Evolutionary conservation across 2,888 invertebrate species (phyloP).

Genomic region (Celastrina argiolus): DNA sequence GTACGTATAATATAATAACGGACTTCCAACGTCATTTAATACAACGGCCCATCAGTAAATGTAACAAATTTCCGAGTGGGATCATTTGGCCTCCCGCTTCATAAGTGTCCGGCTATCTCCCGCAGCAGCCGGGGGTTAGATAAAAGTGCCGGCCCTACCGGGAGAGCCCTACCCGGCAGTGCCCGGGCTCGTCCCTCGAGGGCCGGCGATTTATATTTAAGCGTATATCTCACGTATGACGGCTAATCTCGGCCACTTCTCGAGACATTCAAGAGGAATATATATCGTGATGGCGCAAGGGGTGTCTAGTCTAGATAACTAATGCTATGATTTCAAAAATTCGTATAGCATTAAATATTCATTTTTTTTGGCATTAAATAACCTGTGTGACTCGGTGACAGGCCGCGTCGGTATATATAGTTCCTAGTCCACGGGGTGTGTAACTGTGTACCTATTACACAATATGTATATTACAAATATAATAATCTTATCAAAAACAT

Average conservation of each 20-base stretch:
- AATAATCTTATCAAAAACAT: too few species aligned
- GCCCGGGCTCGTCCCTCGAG: background rate
- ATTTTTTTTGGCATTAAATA: too few species aligned
- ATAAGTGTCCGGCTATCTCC: background rate
- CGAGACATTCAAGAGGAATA: background rate
- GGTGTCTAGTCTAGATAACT: too few species aligned
- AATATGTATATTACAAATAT: too few species aligned
- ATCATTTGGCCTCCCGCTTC: background rate
- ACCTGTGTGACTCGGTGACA: too few species aligned
- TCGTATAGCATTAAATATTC: too few species aligned
- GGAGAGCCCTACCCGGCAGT: too few species aligned
- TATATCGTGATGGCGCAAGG: background rate
- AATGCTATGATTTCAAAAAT: too few species aligned
- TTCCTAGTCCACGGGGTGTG: too few species aligned
- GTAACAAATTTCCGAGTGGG: background rate
- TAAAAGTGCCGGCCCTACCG: background rate
- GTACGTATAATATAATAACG: background rate
- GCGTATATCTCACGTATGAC: slow-evolving; percentile 5
- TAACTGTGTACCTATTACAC: too few species aligned
- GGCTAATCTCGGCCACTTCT: slow-evolving; percentile 2
- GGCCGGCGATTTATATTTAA: background rate
- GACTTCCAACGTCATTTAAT: background rate
- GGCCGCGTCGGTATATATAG: too few species aligned
- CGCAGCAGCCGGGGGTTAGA: background rate
- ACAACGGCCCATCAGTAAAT: background rate